phyloP scores from a whole-genome alignment of 1,140 invertebrate species.

The Dufourea novaeangliae region DNA sequence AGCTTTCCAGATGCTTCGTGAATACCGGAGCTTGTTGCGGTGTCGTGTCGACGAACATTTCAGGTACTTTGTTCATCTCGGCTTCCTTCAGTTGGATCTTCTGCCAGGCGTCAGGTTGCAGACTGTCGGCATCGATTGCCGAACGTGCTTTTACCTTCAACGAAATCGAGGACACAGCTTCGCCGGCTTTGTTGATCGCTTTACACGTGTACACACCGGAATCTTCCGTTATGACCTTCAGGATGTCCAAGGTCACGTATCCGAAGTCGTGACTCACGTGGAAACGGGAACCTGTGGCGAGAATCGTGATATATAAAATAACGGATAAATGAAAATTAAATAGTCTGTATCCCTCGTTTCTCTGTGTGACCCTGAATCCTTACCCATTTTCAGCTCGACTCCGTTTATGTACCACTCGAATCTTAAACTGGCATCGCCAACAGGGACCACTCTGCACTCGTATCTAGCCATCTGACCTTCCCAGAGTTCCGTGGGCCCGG shows the following conservation, averaged over 20 bases:
- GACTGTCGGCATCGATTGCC: slow-evolving; percentile 89
- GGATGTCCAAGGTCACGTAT: slow-evolving; percentile 95
- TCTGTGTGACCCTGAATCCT: slow-evolving; percentile 51
- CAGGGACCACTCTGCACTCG: slow-evolving; percentile 97
- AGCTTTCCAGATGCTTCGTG: slow-evolving; percentile 93
- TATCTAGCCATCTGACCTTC: slow-evolving; percentile 98
- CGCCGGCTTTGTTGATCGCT: slow-evolving; percentile 94
- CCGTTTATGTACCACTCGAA: slow-evolving; percentile 98
- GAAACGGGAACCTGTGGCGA: slow-evolving; percentile 88
- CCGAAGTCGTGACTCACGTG: slow-evolving; percentile 96
- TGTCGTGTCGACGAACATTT: slow-evolving; percentile 90
- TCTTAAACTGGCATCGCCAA: slow-evolving; percentile 93
- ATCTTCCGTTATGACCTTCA: slow-evolving; percentile 93
- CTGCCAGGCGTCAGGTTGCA: slow-evolving; percentile 94
- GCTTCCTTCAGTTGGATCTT: slow-evolving; percentile 94
- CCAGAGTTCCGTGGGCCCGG: slow-evolving; percentile 94
- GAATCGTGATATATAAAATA: too few relatives aligned
- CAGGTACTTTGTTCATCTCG: slow-evolving; percentile 92
- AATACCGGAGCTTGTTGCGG: slow-evolving; percentile 94
- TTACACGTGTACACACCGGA: slow-evolving; percentile 96
- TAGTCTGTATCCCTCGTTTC: background rate
- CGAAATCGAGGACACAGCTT: slow-evolving; percentile 94
- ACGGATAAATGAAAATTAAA: background rate
- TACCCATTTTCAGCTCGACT: slow-evolving; percentile 93
- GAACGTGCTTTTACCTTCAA: slow-evolving; percentile 92